Base-by-base conservation (phyloP, 2,113 vertebrate genomes). In the Pteropus alecto region DNA sequence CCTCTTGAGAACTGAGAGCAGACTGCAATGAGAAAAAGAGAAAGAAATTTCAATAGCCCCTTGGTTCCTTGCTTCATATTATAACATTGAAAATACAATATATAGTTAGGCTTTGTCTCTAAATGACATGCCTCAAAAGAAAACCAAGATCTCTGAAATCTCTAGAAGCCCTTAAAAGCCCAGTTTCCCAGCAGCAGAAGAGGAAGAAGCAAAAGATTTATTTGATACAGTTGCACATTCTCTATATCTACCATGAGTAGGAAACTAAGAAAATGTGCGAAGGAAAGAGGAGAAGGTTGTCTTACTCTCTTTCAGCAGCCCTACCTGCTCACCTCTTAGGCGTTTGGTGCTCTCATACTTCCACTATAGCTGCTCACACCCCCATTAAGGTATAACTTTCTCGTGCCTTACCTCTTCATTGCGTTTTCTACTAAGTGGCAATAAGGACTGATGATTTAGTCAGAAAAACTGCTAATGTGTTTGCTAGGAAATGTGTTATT, bases 1-100 rank as follows among this genome's bases (percentile, higher is more conserved):
- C 99, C 99, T 98, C 99, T 98, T 60, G 99, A 99, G 98, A 99
- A 99, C 99, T 99, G 99, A 93, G 99, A 99, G 98, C 99, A 99
- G 98, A 99, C 99, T 99, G 98, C 58, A 98, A 99, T 54, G 97
- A 96, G 98, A 98, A 96, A 97, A 84, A 98, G 74, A 95, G 26
- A 79, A 84, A 18, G 2, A 10, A n/a, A 78, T 98, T 96, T 98
- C 78, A 98, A 93, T 88, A 95, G 46, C 15, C 56, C n/a, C 19
- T 19, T 71, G 48, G 79, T 92, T 60, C 30, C 33, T 93, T 81
- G 46, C 8, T 87, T 67, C 30, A 90, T 56, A 8, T 93, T 78
- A 12, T 33, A 83, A 54, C 41, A 35, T 41, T 88, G 48, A 60
- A 79, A 96, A 92, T 76, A 87, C 16, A 73, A 26, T 48, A 28